A percentile compares a stretch with the other conserved stretches of the same genome.
Conservation (phyloP, 2,113 vertebrate species). For the Elgaria multicarinata region DNA sequence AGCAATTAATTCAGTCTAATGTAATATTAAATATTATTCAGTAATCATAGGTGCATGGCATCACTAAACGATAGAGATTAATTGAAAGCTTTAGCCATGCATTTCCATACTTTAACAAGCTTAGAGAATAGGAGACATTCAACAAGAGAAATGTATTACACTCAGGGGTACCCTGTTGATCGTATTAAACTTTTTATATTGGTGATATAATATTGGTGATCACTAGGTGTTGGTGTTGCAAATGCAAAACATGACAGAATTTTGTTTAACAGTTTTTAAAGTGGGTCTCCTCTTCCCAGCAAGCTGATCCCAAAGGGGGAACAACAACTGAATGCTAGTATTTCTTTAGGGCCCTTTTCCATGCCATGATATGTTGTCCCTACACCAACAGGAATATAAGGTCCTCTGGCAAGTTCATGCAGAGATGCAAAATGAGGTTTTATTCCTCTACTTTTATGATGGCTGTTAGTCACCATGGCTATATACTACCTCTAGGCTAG, state of each 20-base stretch:
- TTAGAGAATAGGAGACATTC: constrained; percentile 12
- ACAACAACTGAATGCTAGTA: background rate
- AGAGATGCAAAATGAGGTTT: background rate
- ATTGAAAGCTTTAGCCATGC: background rate
- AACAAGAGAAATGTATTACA: background rate
- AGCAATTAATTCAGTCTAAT: constrained; percentile 8
- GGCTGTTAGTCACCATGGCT: background rate
- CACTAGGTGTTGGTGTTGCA: background rate
- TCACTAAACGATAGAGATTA: constrained; percentile 6
- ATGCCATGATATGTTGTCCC: background rate
- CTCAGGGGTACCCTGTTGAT: constrained; percentile 1
- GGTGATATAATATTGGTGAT: background rate
- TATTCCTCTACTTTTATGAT: background rate
- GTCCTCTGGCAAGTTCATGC: background rate
- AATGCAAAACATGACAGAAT: background rate
- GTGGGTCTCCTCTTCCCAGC: background rate
- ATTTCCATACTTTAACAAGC: constrained; percentile 21
- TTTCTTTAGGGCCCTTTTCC: background rate
- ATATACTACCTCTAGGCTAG: background rate
- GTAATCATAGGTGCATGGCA: background rate
- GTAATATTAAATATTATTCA: background rate
- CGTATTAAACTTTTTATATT: background rate
- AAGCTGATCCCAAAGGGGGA: background rate
- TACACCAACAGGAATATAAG: background rate
- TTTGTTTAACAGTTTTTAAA: background rate